Evolutionary conservation across 2,888 invertebrate species (phyloP).

Genomic region (Agonopterix heracliana): DNA sequence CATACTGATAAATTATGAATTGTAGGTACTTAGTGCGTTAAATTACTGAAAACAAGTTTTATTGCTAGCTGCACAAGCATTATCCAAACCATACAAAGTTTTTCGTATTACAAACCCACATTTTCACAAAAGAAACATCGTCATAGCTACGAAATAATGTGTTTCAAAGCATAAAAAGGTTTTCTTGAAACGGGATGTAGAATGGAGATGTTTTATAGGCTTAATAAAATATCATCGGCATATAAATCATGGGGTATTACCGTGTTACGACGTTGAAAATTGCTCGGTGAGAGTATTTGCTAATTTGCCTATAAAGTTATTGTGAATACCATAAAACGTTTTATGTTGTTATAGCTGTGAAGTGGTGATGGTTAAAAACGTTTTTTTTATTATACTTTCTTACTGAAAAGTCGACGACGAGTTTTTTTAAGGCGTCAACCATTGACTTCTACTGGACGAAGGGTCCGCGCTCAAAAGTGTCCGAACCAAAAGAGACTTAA

Average conservation of each 20-base stretch:
- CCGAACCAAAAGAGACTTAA: no score
- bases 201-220: conserved; percentile 49
- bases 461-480: no score
- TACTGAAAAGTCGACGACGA: no score
- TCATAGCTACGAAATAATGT: conserved; percentile 41
- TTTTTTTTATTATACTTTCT: neutral
- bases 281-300: conserved; percentile 28
- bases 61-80: no score
- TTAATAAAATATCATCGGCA: conserved; percentile 56
- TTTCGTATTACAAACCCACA: conserved; percentile 11
- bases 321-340: neutral
- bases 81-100: no score
- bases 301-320: conserved; percentile 36
- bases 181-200: conserved; percentile 32
- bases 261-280: conserved; percentile 41
- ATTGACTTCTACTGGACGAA: no score
- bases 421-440: no score
- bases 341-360: neutral
- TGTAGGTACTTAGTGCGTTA: no score
- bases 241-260: conserved; percentile 56
- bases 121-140: conserved; percentile 39
- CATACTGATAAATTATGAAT: no score
- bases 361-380: neutral
- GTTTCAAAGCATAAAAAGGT: conserved; percentile 41
- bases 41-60: no score